Evolutionary conservation across 2,888 invertebrate genomes (phyloP), one percentile per base, ranked within the genome.

Genomic region (Agrotis puta): DNA sequence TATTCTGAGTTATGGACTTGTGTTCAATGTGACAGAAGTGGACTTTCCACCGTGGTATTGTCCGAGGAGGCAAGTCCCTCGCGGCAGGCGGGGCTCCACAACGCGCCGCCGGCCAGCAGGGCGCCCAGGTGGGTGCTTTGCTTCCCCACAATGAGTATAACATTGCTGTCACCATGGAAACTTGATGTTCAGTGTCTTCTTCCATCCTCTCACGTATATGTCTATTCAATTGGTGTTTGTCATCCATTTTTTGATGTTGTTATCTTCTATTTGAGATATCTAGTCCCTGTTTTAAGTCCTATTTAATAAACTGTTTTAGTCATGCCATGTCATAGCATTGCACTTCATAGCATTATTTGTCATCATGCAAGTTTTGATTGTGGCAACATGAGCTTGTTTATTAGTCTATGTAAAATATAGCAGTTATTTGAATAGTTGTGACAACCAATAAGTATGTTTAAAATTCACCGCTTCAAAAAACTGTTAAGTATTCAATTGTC

Each of bases 41-140:
- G 98, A 97, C 97, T 95, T 97, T 97, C 96, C 97, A 98, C 95
- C 97, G 97, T 92, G 98, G 98, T 96, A 97, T 98, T 93, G 97
- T 97, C 91, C 97, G 98, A 94, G 97, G 97, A 94, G 97, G 97
- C 93, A 96, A 96, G 91, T 95, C 96, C 85, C 95, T 96, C 83
- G 96, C 96, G 87, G 94, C 95, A 87, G 92, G 95, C 89, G 96
- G 95, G 89, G 94, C 95, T 86, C 88, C 96, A 84, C 94, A 89
- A 77, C 94, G 94, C 85, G 91, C 93, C 89, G 94, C 94, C 88
- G 93, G 94, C 88, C 94, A 93, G 79, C 90, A 88, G 88, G 91
- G 94, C 92, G 93, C 94, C 87, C 96, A 97, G 97, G 97, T 97
- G 96, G 94, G 96, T 96, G 90, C 83, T 82, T 81, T 77, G 86